phyloP scores from a whole-genome alignment of 2,888 invertebrate genomes.

The Drosophila kokeensis region DNA sequence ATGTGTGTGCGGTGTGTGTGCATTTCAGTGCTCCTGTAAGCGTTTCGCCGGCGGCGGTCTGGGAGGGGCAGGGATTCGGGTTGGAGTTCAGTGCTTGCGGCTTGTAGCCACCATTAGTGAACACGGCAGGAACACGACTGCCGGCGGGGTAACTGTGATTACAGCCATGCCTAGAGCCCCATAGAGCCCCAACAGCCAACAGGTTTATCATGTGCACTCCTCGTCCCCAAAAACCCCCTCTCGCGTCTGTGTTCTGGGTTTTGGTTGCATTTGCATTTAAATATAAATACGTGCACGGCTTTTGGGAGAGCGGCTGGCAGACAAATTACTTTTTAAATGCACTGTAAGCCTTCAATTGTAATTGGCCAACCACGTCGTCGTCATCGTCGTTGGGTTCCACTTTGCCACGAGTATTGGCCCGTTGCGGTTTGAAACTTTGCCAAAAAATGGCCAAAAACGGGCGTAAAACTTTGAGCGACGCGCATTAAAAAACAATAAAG shows the following conservation, averaged over 20 bases:
- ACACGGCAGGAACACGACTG: slow-evolving; percentile 61
- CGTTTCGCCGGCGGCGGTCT: slow-evolving; percentile 40
- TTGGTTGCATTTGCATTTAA: slow-evolving; percentile 77
- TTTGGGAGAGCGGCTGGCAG: slow-evolving; percentile 78
- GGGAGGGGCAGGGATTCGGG: slow-evolving; percentile 30
- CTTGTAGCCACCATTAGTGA: slow-evolving; percentile 84
- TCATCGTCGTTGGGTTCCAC: slow-evolving; percentile 26
- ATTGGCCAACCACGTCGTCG: slow-evolving; percentile 61
- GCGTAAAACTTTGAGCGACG: slow-evolving; percentile 60
- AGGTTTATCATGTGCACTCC: slow-evolving; percentile 60
- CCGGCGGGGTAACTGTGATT: slow-evolving; percentile 65
- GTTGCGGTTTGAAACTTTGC: slow-evolving; percentile 73
- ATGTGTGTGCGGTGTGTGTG: slow-evolving; percentile 58
- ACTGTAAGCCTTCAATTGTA: slow-evolving; percentile 81
- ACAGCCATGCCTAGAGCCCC: slow-evolving; percentile 52
- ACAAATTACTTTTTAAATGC: slow-evolving; percentile 84
- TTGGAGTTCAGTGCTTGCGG: slow-evolving; percentile 77
- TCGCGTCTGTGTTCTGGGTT: slow-evolving; percentile 4
- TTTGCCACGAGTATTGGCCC: slow-evolving; percentile 27
- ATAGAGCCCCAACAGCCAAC: slow-evolving; percentile 50
- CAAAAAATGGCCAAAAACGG: slow-evolving; percentile 53
- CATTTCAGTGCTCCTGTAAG: slow-evolving; percentile 71
- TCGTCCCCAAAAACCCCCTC: neutral
- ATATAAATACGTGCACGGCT: slow-evolving; percentile 83
- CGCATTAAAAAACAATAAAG: slow-evolving; percentile 78